Evolutionary conservation across 37 sponge, comb jelly and placozoan genomes (phyloP).

Genomic region (Oopsacas minuta): DNA sequence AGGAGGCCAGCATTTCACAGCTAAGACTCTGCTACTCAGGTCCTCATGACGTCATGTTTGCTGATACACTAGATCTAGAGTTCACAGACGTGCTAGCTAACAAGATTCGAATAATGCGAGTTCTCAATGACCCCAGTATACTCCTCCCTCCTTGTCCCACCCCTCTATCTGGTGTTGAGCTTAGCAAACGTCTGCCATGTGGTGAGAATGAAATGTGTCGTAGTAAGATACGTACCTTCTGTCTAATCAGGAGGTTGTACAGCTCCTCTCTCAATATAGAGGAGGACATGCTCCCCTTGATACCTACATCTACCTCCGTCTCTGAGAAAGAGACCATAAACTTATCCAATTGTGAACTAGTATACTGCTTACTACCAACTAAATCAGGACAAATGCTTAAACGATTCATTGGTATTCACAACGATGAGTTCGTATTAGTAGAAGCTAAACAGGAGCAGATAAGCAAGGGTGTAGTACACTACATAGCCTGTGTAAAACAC

Average conservation of each 20-base stretch:
- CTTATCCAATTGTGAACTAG: background rate
- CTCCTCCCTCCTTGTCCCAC: conserved; percentile 82
- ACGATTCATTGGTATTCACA: conserved; percentile 69
- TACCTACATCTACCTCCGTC: background rate
- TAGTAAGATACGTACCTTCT: conserved; percentile 14
- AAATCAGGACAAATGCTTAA: conserved; percentile 15
- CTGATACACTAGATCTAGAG: conserved; percentile 4
- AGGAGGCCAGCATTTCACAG: conserved; percentile 9
- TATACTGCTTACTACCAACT: background rate
- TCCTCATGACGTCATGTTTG: conserved; percentile 5
- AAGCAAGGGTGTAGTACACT: conserved; percentile 72
- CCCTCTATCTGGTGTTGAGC: conserved; percentile 81
- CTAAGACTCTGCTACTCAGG: conserved; percentile 1
- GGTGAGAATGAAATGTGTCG: conserved; percentile 45
- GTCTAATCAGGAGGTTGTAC: conserved; percentile 3
- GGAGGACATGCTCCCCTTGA: background rate
- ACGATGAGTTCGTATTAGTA: conserved; percentile 67
- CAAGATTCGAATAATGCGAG: background rate
- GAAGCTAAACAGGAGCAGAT: conserved; percentile 60
- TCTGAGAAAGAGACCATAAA: background rate
- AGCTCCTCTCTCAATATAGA: background rate
- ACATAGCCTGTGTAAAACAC: conserved; percentile 62
- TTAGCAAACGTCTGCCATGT: conserved; percentile 75
- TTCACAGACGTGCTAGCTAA: background rate
- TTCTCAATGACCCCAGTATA: conserved; percentile 65